Percentiles rank a stretch among this genome's conserved stretches.
phyloP scores from a whole-genome alignment of 1,140 invertebrate genomes.

The Leguminivora glycinivorella region DNA sequence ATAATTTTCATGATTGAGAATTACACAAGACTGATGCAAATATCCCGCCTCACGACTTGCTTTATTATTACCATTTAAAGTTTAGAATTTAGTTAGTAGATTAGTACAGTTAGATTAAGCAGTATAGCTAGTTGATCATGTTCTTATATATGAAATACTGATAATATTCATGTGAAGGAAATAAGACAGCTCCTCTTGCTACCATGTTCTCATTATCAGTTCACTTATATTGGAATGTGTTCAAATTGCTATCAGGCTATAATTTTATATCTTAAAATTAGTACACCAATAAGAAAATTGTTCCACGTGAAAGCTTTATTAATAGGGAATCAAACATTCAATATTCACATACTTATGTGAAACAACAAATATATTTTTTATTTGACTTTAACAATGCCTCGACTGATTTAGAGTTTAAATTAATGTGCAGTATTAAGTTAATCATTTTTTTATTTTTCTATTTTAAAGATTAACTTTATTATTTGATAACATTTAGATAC shows the following conservation, averaged over 20 bases:
- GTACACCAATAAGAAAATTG: slow-evolving; percentile 36
- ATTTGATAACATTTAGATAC: slow-evolving; percentile 49
- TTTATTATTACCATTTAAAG: slow-evolving; percentile 78
- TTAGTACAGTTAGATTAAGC: slow-evolving; percentile 59
- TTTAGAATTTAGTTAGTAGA: slow-evolving; percentile 68
- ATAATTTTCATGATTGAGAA: slow-evolving; percentile 75
- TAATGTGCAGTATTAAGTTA: slow-evolving; percentile 74
- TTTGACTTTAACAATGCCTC: slow-evolving; percentile 61
- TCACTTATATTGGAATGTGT: slow-evolving; percentile 46
- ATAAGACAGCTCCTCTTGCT: not conserved
- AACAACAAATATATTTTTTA: slow-evolving; percentile 53
- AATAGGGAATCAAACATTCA: slow-evolving; percentile 47
- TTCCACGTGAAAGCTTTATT: slow-evolving; percentile 60
- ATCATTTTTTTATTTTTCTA: slow-evolving; percentile 70
- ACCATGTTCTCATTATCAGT: not conserved
- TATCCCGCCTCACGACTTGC: slow-evolving; percentile 79
- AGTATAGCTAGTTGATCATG: slow-evolving; percentile 53
- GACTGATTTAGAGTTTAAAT: slow-evolving; percentile 73
- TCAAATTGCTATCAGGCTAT: slow-evolving; percentile 57
- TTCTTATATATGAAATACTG: slow-evolving; percentile 40
- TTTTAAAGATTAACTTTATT: slow-evolving; percentile 65
- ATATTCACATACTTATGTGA: slow-evolving; percentile 48
- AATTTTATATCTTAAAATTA: slow-evolving; percentile 55
- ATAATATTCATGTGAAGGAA: slow-evolving; percentile 1
- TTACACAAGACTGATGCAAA: slow-evolving; percentile 79